These are phyloP conservation scores for Phaethon lepturus DNA, from an alignment of 2,113 vertebrate species.

Conservation along the genomic window DNA sequence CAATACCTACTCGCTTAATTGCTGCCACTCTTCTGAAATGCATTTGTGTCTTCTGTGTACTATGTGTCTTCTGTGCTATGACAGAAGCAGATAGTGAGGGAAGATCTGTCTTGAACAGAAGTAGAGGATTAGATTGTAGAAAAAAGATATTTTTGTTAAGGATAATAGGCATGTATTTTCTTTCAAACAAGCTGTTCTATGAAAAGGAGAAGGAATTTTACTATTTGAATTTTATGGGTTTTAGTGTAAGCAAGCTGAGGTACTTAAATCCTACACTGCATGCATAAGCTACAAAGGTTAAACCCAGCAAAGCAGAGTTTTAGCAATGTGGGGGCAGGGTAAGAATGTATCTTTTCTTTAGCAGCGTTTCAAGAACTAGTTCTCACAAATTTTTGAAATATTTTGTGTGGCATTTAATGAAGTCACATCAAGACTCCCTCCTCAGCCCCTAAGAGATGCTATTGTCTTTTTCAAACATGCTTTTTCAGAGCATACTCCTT, in stretches of 20 bases:
- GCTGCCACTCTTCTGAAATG: not conserved
- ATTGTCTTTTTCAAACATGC: not conserved
- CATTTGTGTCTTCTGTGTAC: not conserved
- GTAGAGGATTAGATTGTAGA: not conserved
- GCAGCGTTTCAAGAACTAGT: not conserved
- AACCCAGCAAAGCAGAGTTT: not conserved
- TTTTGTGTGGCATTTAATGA: conserved; percentile 1
- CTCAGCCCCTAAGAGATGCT: conserved; percentile 13
- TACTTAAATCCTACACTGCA: not conserved
- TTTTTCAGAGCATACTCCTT: not conserved
- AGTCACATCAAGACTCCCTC: conserved; percentile 23
- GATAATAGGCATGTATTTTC: not conserved
- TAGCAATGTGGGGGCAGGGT: conserved; percentile 8
- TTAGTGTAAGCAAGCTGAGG: not conserved
- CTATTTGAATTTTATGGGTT: not conserved
- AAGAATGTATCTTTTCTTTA: conserved; percentile 55
- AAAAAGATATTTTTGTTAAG: not conserved
- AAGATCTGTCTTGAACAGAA: not conserved
- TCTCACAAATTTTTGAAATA: conserved; percentile 53
- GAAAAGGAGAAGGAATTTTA: not conserved
- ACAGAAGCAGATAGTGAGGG: not conserved
- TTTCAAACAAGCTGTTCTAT: not conserved
- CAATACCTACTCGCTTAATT: not conserved
- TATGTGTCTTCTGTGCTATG: not conserved
- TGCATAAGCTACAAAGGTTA: not conserved